A percentile compares a stretch with the other conserved stretches of the same genome.
Evolutionary conservation across 2,888 invertebrate genomes (phyloP).

Genomic region (Helicoverpa assulta): DNA sequence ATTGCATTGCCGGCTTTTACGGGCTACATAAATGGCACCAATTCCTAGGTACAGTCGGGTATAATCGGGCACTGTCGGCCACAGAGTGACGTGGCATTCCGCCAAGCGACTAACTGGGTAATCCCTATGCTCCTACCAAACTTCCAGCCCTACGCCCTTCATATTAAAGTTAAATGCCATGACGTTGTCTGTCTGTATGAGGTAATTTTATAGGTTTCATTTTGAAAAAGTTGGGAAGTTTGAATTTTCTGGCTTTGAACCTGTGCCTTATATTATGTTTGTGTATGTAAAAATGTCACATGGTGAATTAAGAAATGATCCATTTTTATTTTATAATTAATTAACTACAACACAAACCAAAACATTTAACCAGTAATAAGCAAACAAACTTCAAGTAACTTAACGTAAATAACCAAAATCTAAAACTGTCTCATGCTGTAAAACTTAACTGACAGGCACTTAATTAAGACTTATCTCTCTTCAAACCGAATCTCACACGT

Average conservation of each 20-base stretch:
- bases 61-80: conserved; percentile 71
- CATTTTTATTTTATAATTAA: too few species aligned
- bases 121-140: conserved; percentile 17
- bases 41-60: conserved; percentile 73
- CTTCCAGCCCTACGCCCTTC: conserved; percentile 1
- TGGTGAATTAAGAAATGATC: too few species aligned
- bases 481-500: conserved; percentile 14
- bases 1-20: conserved; percentile 65
- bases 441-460: neutral
- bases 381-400: too few species aligned
- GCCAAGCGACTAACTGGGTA: conserved; percentile 69
- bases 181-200: neutral
- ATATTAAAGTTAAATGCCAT: conserved; percentile 27
- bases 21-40: conserved; percentile 70
- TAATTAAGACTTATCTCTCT: neutral
- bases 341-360: too few species aligned
- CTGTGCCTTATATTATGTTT: too few species aligned
- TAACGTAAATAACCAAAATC: too few species aligned
- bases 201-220: neutral
- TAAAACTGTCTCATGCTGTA: neutral
- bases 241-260: neutral
- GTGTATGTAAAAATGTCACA: too few species aligned
- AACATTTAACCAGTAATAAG: too few species aligned
- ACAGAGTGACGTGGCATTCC: conserved; percentile 70
- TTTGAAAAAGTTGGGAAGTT: neutral